These are phyloP conservation scores for Pteronotus mesoamericanus DNA, from an alignment of 2,797 vertebrate species.

Conservation along the genomic window DNA sequence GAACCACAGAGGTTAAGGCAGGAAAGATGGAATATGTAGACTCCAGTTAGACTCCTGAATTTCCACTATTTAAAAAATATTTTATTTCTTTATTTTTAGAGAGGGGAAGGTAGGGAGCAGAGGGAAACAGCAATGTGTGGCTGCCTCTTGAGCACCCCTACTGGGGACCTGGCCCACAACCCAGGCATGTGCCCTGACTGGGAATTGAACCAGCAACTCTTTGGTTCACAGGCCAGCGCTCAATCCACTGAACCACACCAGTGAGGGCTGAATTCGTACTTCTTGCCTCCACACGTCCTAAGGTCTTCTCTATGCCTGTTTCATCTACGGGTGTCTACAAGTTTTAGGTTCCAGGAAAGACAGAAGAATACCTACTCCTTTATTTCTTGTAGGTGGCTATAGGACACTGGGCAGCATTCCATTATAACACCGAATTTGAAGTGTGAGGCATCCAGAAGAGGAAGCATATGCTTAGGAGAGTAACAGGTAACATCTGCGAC, in stretches of 20 bases:
- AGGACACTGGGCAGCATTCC: background rate
- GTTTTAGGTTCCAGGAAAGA: background rate
- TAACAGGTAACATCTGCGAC: background rate
- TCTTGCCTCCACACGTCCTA: background rate
- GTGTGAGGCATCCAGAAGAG: background rate
- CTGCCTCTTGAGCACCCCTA: too few relatives aligned
- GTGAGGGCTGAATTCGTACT: too few relatives aligned
- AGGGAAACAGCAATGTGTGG: too few relatives aligned
- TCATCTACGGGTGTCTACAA: background rate
- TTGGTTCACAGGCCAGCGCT: too few relatives aligned
- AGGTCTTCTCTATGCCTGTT: background rate
- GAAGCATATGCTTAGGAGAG: background rate
- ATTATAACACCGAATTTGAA: background rate
- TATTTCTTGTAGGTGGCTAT: background rate
- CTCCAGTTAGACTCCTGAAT: background rate
- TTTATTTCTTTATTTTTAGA: too few relatives aligned
- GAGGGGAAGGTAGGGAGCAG: too few relatives aligned
- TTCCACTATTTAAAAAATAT: too few relatives aligned
- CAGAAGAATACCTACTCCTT: background rate
- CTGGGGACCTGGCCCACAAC: too few relatives aligned
- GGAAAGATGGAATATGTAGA: background rate
- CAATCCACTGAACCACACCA: too few relatives aligned
- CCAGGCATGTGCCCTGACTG: too few relatives aligned
- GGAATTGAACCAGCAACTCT: too few relatives aligned
- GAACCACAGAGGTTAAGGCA: background rate